Conservation (phyloP, 2,888 invertebrate genomes). For the Colostygia pectinataria region DNA sequence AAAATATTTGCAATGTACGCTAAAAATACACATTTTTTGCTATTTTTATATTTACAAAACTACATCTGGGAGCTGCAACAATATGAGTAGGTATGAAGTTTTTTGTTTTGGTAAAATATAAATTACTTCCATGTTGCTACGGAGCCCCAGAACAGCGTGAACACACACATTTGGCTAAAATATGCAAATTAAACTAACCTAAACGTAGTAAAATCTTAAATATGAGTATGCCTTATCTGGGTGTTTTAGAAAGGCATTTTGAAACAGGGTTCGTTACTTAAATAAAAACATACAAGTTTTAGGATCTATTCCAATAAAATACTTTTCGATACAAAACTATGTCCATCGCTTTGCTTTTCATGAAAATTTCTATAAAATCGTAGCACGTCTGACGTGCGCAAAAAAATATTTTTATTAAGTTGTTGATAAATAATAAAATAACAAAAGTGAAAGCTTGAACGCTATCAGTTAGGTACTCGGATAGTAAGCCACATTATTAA, state of each 20-base stretch:
- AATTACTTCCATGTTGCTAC: constrained; percentile 5
- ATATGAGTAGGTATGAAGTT: background rate
- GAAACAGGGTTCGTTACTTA: too few species aligned
- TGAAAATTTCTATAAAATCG: too few species aligned
- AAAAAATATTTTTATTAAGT: too few species aligned
- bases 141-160: constrained; percentile 1
- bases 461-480: constrained; percentile 15
- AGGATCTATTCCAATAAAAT: too few species aligned
- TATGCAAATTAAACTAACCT: constrained; percentile 20
- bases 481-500: constrained; percentile 23
- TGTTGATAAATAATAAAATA: too few species aligned
- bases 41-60: background rate
- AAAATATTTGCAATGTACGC: background rate
- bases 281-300: too few species aligned
- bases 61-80: background rate
- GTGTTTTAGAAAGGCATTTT: background rate
- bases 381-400: too few species aligned
- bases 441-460: too few species aligned
- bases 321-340: too few species aligned
- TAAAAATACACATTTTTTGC: constrained; percentile 1
- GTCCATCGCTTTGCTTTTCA: too few species aligned
- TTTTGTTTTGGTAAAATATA: constrained; percentile 2
- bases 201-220: constrained; percentile 2
- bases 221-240: background rate
- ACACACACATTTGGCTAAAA: constrained; percentile 15